Conservation (phyloP, 2,888 invertebrate genomes). For the Standfussiana lucernea region DNA sequence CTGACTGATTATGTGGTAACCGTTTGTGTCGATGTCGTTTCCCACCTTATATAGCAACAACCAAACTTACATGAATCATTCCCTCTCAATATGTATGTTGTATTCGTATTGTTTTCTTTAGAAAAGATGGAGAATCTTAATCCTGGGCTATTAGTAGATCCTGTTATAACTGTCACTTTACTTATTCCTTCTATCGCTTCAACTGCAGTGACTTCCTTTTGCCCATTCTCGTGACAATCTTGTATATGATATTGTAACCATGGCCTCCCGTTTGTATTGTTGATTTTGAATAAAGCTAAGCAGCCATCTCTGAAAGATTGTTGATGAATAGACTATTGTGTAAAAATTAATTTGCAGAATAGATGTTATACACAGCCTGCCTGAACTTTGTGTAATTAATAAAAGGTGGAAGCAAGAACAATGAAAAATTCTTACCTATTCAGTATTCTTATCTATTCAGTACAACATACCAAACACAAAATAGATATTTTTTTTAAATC, state of each 20-base stretch:
- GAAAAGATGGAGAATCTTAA: slow-evolving; percentile 68
- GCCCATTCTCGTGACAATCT: slow-evolving; percentile 81
- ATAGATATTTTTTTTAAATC: background rate
- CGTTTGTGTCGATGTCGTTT: background rate
- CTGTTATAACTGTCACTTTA: slow-evolving; percentile 74
- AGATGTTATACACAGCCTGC: background rate
- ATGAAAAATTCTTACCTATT: too few relatives aligned
- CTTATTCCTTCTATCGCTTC: slow-evolving; percentile 74
- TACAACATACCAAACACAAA: too few relatives aligned
- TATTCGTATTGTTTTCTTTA: slow-evolving; percentile 38
- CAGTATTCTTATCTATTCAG: too few relatives aligned
- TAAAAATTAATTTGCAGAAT: background rate
- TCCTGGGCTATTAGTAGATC: slow-evolving; percentile 73
- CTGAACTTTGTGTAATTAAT: background rate
- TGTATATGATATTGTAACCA: slow-evolving; percentile 74
- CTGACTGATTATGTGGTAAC: background rate
- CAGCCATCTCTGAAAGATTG: slow-evolving; percentile 84
- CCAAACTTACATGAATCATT: slow-evolving; percentile 49
- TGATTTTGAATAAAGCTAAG: slow-evolving; percentile 75
- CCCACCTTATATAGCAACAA: background rate
- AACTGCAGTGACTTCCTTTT: slow-evolving; percentile 83
- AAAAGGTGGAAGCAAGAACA: too few relatives aligned
- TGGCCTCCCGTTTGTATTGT: slow-evolving; percentile 73
- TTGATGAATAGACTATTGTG: background rate
- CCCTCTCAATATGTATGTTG: slow-evolving; percentile 25